Conservation (phyloP, 2,797 vertebrate species). For the Mus caroli region DNA sequence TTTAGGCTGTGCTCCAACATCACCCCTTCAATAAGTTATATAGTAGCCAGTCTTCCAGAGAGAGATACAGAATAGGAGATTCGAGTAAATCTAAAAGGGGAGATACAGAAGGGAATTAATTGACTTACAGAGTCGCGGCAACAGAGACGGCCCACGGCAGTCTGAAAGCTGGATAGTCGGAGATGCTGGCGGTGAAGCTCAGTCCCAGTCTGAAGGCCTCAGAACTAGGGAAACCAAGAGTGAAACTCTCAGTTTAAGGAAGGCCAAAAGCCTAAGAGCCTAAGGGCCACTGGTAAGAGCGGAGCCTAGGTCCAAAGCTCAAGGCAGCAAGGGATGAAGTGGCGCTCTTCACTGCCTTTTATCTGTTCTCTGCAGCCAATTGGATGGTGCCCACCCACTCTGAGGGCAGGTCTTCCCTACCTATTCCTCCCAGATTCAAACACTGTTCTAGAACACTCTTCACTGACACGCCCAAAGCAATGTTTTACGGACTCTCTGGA, state of each 20-base stretch:
- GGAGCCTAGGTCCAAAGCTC: slow-evolving; percentile 7
- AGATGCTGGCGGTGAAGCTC: background rate
- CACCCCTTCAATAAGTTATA: slow-evolving; percentile 9
- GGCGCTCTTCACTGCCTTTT: background rate
- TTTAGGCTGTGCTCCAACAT: slow-evolving; percentile 60
- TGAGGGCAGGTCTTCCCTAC: background rate
- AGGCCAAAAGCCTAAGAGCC: background rate
- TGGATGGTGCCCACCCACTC: background rate
- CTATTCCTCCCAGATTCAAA: background rate
- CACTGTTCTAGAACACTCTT: background rate
- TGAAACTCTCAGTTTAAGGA: background rate
- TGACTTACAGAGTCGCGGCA: background rate
- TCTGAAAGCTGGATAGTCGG: background rate
- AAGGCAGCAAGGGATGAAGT: background rate
- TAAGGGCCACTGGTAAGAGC: background rate
- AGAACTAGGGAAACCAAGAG: background rate
- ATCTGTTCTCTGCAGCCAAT: slow-evolving; percentile 13
- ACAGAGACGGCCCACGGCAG: background rate
- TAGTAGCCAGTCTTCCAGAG: background rate
- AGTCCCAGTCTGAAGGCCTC: background rate
- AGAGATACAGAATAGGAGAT: background rate
- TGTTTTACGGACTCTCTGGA: background rate
- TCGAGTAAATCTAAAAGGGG: background rate
- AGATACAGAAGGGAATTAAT: background rate
- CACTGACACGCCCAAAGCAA: background rate